phyloP scores from a whole-genome alignment of 1,140 invertebrate genomes.

The Pteromalus puparum region DNA sequence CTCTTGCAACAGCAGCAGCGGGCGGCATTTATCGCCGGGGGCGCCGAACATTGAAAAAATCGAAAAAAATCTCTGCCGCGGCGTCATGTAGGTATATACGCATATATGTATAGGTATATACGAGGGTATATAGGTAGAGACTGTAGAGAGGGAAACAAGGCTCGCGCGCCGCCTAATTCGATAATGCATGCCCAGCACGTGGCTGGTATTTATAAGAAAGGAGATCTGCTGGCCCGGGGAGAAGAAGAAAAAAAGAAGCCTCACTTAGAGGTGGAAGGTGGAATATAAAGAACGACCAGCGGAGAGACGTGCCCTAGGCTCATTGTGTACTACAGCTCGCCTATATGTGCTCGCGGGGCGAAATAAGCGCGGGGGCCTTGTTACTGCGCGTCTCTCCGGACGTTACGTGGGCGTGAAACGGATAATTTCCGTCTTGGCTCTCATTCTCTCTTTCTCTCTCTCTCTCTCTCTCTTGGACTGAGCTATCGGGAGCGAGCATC shows the following conservation, averaged over 20 bases:
- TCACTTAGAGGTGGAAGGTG: not conserved
- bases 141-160: too few species aligned
- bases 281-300: not conserved
- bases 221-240: not conserved
- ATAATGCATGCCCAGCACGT: slow-evolving; percentile 32
- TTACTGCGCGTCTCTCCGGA: not conserved
- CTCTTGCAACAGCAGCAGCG: too few species aligned
- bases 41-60: too few species aligned
- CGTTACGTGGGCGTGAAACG: slow-evolving; percentile 51
- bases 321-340: too few species aligned
- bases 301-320: not conserved
- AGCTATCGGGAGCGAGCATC: slow-evolving; percentile 5
- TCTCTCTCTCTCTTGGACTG: too few species aligned
- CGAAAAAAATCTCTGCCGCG: too few species aligned
- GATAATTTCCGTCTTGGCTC: slow-evolving; percentile 44
- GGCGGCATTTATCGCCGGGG: too few species aligned
- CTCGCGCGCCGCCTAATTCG: slow-evolving; percentile 23
- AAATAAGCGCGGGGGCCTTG: slow-evolving; percentile 8
- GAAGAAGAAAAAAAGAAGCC: not conserved
- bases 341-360: not conserved
- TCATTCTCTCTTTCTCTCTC: not conserved
- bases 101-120: too few species aligned
- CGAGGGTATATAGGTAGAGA: too few species aligned
- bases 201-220: not conserved
- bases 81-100: too few species aligned